Percentiles rank a stretch among this genome's conserved stretches.
These are phyloP conservation scores for Heliopora coerulea DNA, from an alignment of 92 coral and sea anemone species.

Conservation along the genomic window DNA sequence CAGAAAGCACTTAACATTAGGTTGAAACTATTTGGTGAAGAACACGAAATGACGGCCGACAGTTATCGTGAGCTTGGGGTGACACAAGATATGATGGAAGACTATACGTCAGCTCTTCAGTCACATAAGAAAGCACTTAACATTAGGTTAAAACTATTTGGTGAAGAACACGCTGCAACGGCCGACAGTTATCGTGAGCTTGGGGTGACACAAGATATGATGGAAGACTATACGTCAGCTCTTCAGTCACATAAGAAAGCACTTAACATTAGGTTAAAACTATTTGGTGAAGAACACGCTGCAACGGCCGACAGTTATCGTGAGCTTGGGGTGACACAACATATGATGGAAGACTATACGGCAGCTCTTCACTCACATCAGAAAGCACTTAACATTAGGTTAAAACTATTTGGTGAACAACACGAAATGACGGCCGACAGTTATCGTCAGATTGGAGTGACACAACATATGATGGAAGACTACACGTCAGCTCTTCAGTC, in stretches of 20 bases:
- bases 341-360: no score
- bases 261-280: background rate
- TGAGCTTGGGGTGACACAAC: no score
- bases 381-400: constrained; percentile 30
- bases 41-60: no score
- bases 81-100: no score
- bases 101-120: background rate
- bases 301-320: background rate
- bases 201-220: background rate
- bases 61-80: no score
- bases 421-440: constrained; percentile 25
- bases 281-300: background rate
- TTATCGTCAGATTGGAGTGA: constrained; percentile 27
- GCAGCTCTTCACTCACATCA: constrained; percentile 3
- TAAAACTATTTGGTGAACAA: constrained; percentile 17
- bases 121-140: background rate
- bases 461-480: constrained; percentile 14
- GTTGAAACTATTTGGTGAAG: no score
- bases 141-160: background rate
- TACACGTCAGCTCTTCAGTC: background rate
- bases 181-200: background rate
- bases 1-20: no score
- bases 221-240: background rate
- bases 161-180: constrained; percentile 18
- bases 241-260: background rate